A percentile compares a stretch with the other conserved stretches of the same genome.
Conservation (phyloP, 2,888 invertebrate species). For the Troides aeacus region DNA sequence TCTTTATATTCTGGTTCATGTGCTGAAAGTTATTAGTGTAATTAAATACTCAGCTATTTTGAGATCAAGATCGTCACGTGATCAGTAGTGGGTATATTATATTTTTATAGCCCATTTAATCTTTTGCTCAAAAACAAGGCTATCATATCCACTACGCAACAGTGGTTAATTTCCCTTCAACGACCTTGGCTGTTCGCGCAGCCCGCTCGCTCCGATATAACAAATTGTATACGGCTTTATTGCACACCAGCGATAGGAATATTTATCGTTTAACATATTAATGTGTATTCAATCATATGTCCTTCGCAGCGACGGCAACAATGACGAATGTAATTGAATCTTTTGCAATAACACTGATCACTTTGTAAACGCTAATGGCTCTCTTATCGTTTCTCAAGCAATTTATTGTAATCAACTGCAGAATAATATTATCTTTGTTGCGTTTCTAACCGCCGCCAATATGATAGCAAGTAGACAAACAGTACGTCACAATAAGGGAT, state of each 20-base stretch:
- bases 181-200: conserved; percentile 66
- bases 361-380: conserved; percentile 38
- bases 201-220: conserved; percentile 55
- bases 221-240: conserved; percentile 48
- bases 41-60: too few species aligned
- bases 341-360: conserved; percentile 41
- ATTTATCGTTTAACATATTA: conserved; percentile 43
- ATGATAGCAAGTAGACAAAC: conserved; percentile 2
- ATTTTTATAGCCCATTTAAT: too few species aligned
- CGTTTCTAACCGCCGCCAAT: too few species aligned
- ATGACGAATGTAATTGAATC: conserved; percentile 37
- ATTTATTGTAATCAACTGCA: conserved; percentile 32
- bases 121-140: conserved; percentile 28
- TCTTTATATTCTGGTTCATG: too few species aligned
- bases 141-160: conserved; percentile 58
- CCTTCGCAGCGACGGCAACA: conserved; percentile 32
- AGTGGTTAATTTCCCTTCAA: conserved; percentile 72
- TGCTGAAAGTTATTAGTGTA: too few species aligned
- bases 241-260: conserved; percentile 43
- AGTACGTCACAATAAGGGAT: conserved; percentile 35
- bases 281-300: conserved; percentile 32
- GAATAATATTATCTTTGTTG: conserved; percentile 10
- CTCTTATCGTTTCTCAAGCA: conserved; percentile 38
- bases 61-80: too few species aligned
- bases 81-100: too few species aligned